These are phyloP conservation scores for Gadus chalcogrammus DNA, from an alignment of 2,113 vertebrate species.

Conservation along the genomic window DNA sequence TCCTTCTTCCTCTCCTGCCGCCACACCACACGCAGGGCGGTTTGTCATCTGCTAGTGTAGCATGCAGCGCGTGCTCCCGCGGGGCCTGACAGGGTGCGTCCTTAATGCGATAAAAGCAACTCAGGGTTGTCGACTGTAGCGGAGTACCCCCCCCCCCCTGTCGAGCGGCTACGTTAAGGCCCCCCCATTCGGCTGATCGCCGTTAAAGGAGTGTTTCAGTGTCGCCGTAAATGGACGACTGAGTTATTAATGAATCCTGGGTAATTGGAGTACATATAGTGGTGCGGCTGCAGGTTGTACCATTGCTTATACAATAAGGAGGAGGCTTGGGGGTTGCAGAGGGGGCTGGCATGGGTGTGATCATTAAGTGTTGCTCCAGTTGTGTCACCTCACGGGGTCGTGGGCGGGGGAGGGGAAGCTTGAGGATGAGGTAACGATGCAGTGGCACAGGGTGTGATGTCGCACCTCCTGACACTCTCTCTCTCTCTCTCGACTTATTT, in stretches of 20 bases:
- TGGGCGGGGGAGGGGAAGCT: slow-evolving; percentile 1
- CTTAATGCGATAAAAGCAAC: neutral
- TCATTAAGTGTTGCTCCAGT: slow-evolving; percentile 24
- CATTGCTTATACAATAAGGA: slow-evolving; percentile 16
- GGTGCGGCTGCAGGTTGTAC: slow-evolving; percentile 20
- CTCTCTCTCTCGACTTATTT: neutral
- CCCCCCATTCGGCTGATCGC: too few relatives aligned
- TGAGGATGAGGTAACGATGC: neutral
- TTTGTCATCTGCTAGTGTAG: slow-evolving; percentile 11
- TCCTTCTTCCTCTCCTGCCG: neutral
- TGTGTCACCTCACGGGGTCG: slow-evolving; percentile 18
- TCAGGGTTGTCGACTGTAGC: neutral
- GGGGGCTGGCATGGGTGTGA: too few relatives aligned
- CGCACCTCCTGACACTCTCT: neutral
- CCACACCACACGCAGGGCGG: neutral
- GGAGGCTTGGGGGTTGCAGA: too few relatives aligned
- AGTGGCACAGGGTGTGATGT: neutral
- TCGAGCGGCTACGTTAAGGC: neutral
- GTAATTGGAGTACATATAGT: slow-evolving; percentile 32
- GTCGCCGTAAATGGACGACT: slow-evolving; percentile 10
- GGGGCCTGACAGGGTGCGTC: slow-evolving; percentile 17
- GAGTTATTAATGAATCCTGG: slow-evolving; percentile 34
- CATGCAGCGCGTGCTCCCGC: slow-evolving; percentile 3
- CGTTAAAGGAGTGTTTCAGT: slow-evolving; percentile 20
- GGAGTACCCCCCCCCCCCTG: neutral